Conservation (phyloP, 30 jellyfish, hydroid and myxozoan species). For the Cassiopea andromeda region DNA sequence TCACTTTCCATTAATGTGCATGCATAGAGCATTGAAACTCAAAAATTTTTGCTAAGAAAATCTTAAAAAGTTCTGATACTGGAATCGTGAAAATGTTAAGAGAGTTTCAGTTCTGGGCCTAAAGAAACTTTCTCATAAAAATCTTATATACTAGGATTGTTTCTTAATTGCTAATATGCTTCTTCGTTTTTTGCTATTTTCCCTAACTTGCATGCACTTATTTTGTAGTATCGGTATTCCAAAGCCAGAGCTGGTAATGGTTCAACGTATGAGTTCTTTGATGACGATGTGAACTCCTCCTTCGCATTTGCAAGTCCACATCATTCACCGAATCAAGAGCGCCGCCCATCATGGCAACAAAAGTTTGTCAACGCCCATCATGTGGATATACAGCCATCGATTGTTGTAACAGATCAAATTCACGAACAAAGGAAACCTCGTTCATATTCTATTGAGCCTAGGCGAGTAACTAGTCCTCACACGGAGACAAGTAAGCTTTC, state of each 20-base stretch:
- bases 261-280: slow-evolving; percentile 92
- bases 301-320: slow-evolving; percentile 56
- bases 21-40: no score
- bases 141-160: no score
- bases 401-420: slow-evolving; percentile 56
- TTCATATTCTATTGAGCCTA: slow-evolving; percentile 65
- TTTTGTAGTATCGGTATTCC: slow-evolving; percentile 66
- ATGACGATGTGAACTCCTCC: slow-evolving; percentile 68
- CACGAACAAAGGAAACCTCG: slow-evolving; percentile 54
- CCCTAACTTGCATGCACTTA: not conserved
- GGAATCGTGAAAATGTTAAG: no score
- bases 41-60: no score
- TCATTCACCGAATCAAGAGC: slow-evolving; percentile 75
- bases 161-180: not conserved
- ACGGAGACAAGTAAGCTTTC: slow-evolving; percentile 35
- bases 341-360: slow-evolving; percentile 70
- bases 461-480: slow-evolving; percentile 72
- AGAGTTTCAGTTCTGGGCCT: no score
- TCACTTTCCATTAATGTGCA: no score
- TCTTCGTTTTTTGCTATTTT: not conserved
- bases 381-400: slow-evolving; percentile 59
- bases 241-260: slow-evolving; percentile 90
- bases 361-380: slow-evolving; percentile 11
- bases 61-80: no score
- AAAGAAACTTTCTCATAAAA: no score